phyloP scores from a whole-genome alignment of 1,140 invertebrate genomes.

The Scaptodrosophila lebanonensis region DNA sequence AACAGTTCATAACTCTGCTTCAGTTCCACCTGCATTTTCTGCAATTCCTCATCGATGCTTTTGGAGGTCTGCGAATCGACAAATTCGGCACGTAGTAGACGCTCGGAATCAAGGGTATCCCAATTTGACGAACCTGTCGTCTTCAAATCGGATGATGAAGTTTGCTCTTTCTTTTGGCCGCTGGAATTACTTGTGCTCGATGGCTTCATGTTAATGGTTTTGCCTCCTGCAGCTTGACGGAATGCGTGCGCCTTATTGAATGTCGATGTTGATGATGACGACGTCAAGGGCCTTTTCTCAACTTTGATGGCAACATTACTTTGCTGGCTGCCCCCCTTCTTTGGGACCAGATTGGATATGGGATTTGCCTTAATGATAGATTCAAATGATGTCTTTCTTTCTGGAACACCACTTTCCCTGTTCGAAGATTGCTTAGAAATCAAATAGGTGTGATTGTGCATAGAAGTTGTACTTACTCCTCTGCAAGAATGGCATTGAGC shows the following conservation, averaged over 20 bases:
- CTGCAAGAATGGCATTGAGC: slow-evolving; percentile 48
- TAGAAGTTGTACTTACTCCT: slow-evolving; percentile 37
- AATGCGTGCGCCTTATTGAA: slow-evolving; percentile 14
- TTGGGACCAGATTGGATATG: too few relatives aligned
- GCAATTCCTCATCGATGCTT: slow-evolving; percentile 51
- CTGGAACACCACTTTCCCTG: slow-evolving; percentile 30
- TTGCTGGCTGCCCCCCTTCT: too few relatives aligned
- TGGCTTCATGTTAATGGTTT: slow-evolving; percentile 31
- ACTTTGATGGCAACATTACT: too few relatives aligned
- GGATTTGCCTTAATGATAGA: too few relatives aligned
- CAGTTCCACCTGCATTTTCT: slow-evolving; percentile 58
- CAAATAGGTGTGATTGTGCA: too few relatives aligned
- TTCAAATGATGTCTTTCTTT: slow-evolving; percentile 21
- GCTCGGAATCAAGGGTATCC: slow-evolving; percentile 10
- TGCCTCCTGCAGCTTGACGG: slow-evolving; percentile 20
- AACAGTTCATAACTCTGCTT: slow-evolving; percentile 63
- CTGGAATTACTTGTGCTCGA: background rate
- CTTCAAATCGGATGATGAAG: background rate
- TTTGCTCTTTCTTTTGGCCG: background rate
- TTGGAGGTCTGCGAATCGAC: slow-evolving; percentile 35
- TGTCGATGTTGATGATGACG: background rate
- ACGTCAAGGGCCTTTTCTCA: slow-evolving; percentile 3
- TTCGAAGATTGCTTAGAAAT: too few relatives aligned
- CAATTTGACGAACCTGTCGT: background rate
- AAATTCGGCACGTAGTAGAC: slow-evolving; percentile 20